Evolutionary conservation across 2,797 vertebrate genomes (phyloP).

Genomic region (Pangasius larnaudii): DNA sequence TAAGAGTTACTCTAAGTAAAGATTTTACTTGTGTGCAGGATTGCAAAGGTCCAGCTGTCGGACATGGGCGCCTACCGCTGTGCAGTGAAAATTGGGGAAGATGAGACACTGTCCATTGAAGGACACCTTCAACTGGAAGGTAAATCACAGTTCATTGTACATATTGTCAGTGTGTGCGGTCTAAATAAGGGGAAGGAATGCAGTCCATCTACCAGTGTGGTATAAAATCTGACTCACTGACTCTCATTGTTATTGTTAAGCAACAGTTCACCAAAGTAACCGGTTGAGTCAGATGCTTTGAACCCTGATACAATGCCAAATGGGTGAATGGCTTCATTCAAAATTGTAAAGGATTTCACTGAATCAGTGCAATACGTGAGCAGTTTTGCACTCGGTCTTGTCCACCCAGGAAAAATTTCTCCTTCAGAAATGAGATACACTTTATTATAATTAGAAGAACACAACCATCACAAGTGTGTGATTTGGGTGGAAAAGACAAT

Average conservation of each 20-base stretch:
- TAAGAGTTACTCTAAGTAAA: background rate
- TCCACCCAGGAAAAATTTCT: background rate
- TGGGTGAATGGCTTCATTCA: slow-evolving; percentile 1
- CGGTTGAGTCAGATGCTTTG: slow-evolving; percentile 19
- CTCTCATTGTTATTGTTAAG: slow-evolving; percentile 9
- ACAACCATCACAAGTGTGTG: background rate
- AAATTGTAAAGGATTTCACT: background rate
- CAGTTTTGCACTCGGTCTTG: background rate
- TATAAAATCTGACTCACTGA: slow-evolving; percentile 3
- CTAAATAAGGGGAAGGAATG: slow-evolving; percentile 22
- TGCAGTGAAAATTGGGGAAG: slow-evolving; percentile 61
- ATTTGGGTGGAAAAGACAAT: background rate
- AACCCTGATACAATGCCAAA: slow-evolving; percentile 9
- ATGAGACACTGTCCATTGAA: slow-evolving; percentile 70
- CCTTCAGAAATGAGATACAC: background rate
- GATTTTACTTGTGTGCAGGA: slow-evolving; percentile 66
- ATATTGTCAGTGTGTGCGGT: background rate
- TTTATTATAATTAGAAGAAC: background rate
- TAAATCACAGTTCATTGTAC: slow-evolving; percentile 61
- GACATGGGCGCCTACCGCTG: slow-evolving; percentile 85
- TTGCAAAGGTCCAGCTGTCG: slow-evolving; percentile 76
- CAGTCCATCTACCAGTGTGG: background rate
- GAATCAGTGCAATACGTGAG: background rate
- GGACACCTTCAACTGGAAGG: slow-evolving; percentile 85
- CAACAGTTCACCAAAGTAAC: background rate